phyloP scores from a whole-genome alignment of 2,888 invertebrate species.

The Enchytraeus crypticus region DNA sequence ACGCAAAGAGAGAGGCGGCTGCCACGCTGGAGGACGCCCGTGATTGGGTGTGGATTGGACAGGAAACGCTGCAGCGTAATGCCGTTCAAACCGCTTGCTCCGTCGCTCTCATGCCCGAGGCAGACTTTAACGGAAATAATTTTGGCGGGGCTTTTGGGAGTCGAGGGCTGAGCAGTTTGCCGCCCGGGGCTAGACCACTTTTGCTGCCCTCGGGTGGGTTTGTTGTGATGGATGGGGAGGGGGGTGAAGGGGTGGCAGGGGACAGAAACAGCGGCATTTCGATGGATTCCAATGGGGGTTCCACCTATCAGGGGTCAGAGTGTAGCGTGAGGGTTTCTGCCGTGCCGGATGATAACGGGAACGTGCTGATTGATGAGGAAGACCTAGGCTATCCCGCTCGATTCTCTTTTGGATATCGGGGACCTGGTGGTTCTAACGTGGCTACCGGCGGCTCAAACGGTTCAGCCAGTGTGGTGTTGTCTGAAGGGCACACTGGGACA shows the following conservation, averaged over 20 bases:
- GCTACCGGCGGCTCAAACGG: too few species aligned
- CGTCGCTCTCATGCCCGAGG: constrained; percentile 46
- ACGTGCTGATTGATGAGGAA: neutral
- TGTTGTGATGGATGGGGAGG: neutral
- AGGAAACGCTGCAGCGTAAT: constrained; percentile 59
- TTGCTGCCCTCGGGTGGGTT: neutral
- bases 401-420: too few species aligned
- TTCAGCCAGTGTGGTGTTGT: too few species aligned
- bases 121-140: constrained; percentile 47
- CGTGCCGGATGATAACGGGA: constrained; percentile 8
- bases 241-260: constrained; percentile 28
- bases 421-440: too few species aligned
- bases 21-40: constrained; percentile 31
- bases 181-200: neutral
- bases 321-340: constrained; percentile 49
- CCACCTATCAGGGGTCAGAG: constrained; percentile 49
- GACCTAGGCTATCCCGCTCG: too few species aligned
- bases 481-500: too few species aligned
- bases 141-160: too few species aligned
- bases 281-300: constrained; percentile 41
- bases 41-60: constrained; percentile 76
- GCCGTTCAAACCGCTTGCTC: constrained; percentile 44
- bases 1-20: constrained; percentile 17
- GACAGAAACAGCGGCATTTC: constrained; percentile 29
- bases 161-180: neutral